These are phyloP conservation scores for Neosilurus hyrtlii DNA, from an alignment of 2,797 vertebrate genomes.

Conservation along the genomic window DNA sequence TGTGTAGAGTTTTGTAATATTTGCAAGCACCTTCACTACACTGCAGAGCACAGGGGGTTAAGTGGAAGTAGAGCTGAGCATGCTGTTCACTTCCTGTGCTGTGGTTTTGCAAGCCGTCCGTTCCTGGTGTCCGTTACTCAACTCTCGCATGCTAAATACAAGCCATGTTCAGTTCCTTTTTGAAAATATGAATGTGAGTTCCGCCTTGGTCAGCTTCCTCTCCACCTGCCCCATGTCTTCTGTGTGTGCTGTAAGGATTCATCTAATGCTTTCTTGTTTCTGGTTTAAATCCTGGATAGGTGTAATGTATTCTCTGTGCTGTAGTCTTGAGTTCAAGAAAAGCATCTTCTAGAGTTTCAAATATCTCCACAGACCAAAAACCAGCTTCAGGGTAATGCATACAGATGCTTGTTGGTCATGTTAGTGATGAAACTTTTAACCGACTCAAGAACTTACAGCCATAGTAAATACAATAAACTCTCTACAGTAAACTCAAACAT, in stretches of 20 bases:
- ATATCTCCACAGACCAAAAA: background rate
- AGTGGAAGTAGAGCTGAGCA: conserved; percentile 68
- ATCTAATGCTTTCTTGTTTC: background rate
- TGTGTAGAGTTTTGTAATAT: background rate
- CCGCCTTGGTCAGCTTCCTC: conserved; percentile 44
- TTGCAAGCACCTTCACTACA: background rate
- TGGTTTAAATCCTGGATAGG: background rate
- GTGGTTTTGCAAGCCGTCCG: conserved; percentile 42
- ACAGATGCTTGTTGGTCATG: background rate
- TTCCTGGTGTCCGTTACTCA: conserved; percentile 52
- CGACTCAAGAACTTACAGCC: background rate
- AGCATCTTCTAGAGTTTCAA: background rate
- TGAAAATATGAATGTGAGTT: conserved; percentile 45
- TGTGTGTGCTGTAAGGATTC: background rate
- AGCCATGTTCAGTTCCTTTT: conserved; percentile 56
- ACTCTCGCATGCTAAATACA: conserved; percentile 46
- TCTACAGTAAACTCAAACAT: background rate
- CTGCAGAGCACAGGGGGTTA: conserved; percentile 61
- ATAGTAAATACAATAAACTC: background rate
- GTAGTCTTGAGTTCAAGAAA: background rate
- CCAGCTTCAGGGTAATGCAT: background rate
- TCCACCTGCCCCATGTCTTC: background rate
- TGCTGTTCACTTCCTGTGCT: conserved; percentile 62
- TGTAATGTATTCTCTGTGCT: background rate
- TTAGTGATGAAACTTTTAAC: background rate